Base-by-base conservation (phyloP, 2,888 invertebrate genomes). In the Hyposoter didymator region DNA sequence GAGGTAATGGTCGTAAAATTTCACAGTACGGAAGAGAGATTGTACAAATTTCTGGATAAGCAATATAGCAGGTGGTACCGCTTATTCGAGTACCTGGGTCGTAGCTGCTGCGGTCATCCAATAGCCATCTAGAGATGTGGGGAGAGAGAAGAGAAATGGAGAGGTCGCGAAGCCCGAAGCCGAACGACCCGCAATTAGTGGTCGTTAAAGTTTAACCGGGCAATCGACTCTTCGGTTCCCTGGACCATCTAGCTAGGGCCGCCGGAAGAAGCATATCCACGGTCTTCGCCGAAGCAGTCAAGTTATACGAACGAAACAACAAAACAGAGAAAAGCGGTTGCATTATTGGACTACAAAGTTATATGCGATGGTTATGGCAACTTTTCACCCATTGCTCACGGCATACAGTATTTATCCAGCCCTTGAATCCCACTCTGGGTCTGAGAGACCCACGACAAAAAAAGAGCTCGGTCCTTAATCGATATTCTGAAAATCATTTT, bases 151-250 rank as follows among this genome's bases (percentile, higher is more conserved):
- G 28, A 55, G 64, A 35, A 59, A 64, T 74, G 45, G 49, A 49
- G 73, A 81, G 78, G 73, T 84, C 81, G 81, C 81, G 49, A 76
- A 81, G 78, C 80, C 67, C 69, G 62, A 45, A 45, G 70, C 69
- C 52, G 78, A 82, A 85, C 78, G 82, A 79, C 79, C 75, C 75
- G 45, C 85, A 85, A 85, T 85, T 85, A 85, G 85, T 79, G 85
- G 78, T 79, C 82, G 85, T 85, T 85, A 82, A 85, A 85, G 82
- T 85, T 85, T 85, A 76, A 85, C 82, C 85, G 82, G 85, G 75
- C 75, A 85, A 85, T 85, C 70, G 82, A 78, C 81, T 74, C 45
- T 70, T 43, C 62, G 49, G 43, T 72, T 64, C 73, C 28, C 49
- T 73, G 62, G 73, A 32, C 70, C 59, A 73, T 67, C 73, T 39